Base-by-base conservation (phyloP, 2,113 vertebrate species). In the Gavialis gangeticus region DNA sequence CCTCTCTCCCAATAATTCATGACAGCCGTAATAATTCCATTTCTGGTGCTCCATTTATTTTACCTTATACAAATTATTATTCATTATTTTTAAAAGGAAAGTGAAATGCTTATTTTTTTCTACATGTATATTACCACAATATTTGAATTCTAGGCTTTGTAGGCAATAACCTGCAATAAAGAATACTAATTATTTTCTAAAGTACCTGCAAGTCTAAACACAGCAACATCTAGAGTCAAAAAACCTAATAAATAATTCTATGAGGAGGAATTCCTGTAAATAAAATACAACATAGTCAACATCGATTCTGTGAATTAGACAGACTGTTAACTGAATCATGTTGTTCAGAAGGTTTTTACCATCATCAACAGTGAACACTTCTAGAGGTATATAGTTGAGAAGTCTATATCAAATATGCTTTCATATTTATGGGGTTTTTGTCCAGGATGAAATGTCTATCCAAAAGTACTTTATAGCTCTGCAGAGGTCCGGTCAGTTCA, bases 301-400 rank as follows among this genome's bases (percentile, higher is more conserved):
- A 30, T 5, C 24, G 63, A 37, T 58, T 7, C 37, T 62, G 4
- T 64, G 76, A 30, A 59, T 63, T 79, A 34, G 28, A 66, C 10
- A 80, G 14, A 59, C 11, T 28, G 18, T 56, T 24, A 63, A 6
- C 21, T 79, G 18, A 71, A 66, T 21, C 4, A 24, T 25, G 5
- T 6, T 11, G 2, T 19, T 15, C 0, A 28, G 24, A 37, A 9
- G 4, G 64, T 16, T 82, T 75, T 75, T 12, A 30, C 19, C 75
- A 13, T 13, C 12, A 30, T 6, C 46, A 75, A 4, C 28, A 62
- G 24, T 27, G 10, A 2, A 24, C 0, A 0, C 3, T 25, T 19
- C 13, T 3, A 9, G 27, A 54, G 37, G 5, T 2, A 59, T n/a
- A 56, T 16, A 15, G 6, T 4, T 28, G 5, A 12, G n/a, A 14